phyloP scores from a whole-genome alignment of 2,888 invertebrate genomes.

The Sthenelais limicola region DNA sequence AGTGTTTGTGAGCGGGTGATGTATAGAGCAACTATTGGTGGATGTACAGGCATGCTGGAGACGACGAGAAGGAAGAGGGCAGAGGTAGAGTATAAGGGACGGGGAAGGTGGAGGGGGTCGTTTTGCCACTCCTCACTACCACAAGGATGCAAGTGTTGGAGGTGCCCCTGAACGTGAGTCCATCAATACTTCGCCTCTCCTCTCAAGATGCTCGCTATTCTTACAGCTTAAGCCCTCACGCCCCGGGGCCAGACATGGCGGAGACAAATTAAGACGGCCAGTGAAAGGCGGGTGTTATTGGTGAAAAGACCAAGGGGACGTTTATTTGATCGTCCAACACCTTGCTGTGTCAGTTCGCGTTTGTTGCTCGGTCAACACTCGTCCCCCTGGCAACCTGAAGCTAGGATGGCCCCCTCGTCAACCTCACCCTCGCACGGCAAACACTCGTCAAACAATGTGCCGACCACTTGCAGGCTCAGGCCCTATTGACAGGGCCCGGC shows the following conservation, averaged over 20 bases:
- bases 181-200: background rate
- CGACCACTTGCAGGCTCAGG: constrained; percentile 9
- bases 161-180: too few relatives aligned
- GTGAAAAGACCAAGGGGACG: constrained; percentile 5
- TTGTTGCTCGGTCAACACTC: too few relatives aligned
- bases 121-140: too few relatives aligned
- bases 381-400: too few relatives aligned
- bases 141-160: background rate
- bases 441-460: constrained; percentile 18
- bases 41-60: background rate
- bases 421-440: too few relatives aligned
- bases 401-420: too few relatives aligned
- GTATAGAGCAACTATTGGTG: background rate
- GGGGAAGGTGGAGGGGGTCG: background rate
- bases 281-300: constrained; percentile 27
- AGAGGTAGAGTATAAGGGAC: background rate
- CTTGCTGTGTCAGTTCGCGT: background rate
- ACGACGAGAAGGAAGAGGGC: background rate
- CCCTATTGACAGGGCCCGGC: constrained; percentile 24
- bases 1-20: background rate
- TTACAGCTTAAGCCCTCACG: constrained; percentile 12
- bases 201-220: background rate
- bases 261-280: constrained; percentile 34
- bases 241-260: constrained; percentile 1
- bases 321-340: background rate